Conservation (phyloP, 2,797 vertebrate genomes). For the Gymnocypris eckloni region DNA sequence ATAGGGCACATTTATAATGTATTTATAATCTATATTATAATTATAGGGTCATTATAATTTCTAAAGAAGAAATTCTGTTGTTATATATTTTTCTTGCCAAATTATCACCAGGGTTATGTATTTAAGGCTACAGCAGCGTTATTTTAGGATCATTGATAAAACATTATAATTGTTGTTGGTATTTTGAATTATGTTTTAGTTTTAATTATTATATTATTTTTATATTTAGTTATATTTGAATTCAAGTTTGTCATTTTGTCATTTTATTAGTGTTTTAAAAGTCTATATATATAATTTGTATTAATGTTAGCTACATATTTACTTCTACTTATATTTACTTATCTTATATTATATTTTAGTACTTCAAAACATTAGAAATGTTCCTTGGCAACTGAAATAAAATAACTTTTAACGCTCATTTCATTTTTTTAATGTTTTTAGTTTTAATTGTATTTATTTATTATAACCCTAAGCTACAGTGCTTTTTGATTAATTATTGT, state of each 20-base stretch:
- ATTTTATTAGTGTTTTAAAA: neutral
- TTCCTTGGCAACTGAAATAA: neutral
- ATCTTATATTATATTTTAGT: neutral
- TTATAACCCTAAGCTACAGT: too few species aligned
- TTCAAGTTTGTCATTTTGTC: neutral
- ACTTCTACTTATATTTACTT: too few species aligned
- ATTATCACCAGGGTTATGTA: neutral
- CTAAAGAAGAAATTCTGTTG: neutral
- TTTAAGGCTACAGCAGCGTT: neutral
- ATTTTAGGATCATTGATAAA: neutral
- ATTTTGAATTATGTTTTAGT: neutral
- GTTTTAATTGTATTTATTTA: neutral
- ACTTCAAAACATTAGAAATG: neutral
- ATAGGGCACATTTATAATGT: too few species aligned
- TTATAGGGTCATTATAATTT: neutral
- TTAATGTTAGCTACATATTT: neutral
- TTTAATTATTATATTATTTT: neutral
- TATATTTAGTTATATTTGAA: too few species aligned
- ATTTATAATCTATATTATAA: too few species aligned
- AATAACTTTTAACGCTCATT: neutral
- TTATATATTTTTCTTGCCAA: neutral
- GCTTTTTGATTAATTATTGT: neutral
- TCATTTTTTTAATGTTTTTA: neutral
- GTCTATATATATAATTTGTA: too few species aligned
- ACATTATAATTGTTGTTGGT: neutral